phyloP scores from a whole-genome alignment of 1,140 invertebrate genomes.

The Bombus cullumanus region DNA sequence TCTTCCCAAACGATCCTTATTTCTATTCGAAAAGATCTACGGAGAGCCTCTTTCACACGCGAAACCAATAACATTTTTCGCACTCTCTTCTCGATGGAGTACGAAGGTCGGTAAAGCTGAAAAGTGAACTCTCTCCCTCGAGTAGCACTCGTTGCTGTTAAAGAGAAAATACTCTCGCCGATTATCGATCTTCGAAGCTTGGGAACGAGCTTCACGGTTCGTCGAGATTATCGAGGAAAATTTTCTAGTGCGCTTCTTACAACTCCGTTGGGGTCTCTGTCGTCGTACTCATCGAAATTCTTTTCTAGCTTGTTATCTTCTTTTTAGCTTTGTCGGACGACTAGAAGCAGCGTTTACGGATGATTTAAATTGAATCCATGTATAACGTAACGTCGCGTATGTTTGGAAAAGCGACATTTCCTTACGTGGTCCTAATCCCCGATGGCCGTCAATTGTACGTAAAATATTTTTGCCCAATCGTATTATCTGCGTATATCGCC shows the following conservation, averaged over 20 bases:
- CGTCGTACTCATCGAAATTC: constrained; percentile 2
- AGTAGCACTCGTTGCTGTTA: constrained; percentile 42
- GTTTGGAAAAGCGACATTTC: background rate
- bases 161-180: constrained; percentile 53
- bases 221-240: constrained; percentile 39
- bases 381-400: too few species aligned
- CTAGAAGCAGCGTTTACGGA: background rate
- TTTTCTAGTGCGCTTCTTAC: constrained; percentile 49
- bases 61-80: constrained; percentile 36
- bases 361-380: too few species aligned
- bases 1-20: constrained; percentile 47
- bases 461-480: background rate
- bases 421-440: fast-evolving
- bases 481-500: background rate
- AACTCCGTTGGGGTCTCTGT: constrained; percentile 24
- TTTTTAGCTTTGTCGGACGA: too few species aligned
- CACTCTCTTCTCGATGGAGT: constrained; percentile 19
- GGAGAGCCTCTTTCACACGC: constrained; percentile 24
- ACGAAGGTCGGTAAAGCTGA: constrained; percentile 28
- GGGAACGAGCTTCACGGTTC: constrained; percentile 38
- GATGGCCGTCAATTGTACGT: too few species aligned
- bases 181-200: constrained; percentile 38
- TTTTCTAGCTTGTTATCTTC: background rate
- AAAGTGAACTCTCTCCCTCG: constrained; percentile 52
- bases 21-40: constrained; percentile 25